A percentile compares a stretch with the other conserved stretches of the same genome.
phyloP scores from a whole-genome alignment of 2,888 invertebrate genomes.

The Acanthoscelides obtectus region DNA sequence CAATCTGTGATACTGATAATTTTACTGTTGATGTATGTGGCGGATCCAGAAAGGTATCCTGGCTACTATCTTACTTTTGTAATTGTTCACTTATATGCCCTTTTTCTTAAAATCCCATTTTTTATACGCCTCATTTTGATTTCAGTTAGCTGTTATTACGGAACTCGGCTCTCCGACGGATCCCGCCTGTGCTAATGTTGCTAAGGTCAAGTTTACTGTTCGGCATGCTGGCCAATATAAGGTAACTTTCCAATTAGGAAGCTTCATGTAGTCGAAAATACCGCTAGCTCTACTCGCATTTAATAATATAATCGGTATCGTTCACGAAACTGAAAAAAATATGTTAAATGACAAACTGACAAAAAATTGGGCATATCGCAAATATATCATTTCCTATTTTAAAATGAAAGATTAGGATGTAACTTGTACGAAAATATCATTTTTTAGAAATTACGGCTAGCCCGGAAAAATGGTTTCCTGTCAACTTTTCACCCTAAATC shows the following conservation, averaged over 20 bases:
- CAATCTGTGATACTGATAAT: constrained; percentile 89
- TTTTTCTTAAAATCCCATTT: not conserved
- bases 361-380: too few species aligned
- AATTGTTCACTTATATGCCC: not conserved
- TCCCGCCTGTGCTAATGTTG: constrained; percentile 79
- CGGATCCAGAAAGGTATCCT: constrained; percentile 67
- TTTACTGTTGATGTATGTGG: constrained; percentile 83
- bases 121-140: constrained; percentile 5
- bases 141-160: constrained; percentile 72
- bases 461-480: too few species aligned
- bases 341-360: too few species aligned
- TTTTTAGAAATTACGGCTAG: too few species aligned
- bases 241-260: constrained; percentile 60
- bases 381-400: too few species aligned
- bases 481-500: too few species aligned
- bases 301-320: too few species aligned
- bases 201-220: constrained; percentile 88
- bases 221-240: constrained; percentile 86
- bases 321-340: too few species aligned
- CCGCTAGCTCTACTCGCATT: too few species aligned
- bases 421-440: too few species aligned
- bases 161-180: constrained; percentile 85
- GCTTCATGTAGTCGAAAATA: too few species aligned
- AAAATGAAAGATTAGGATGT: too few species aligned
- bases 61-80: not conserved